Evolutionary conservation across 2,113 vertebrate species (phyloP).

Genomic region (Notarius quadriscutis): DNA sequence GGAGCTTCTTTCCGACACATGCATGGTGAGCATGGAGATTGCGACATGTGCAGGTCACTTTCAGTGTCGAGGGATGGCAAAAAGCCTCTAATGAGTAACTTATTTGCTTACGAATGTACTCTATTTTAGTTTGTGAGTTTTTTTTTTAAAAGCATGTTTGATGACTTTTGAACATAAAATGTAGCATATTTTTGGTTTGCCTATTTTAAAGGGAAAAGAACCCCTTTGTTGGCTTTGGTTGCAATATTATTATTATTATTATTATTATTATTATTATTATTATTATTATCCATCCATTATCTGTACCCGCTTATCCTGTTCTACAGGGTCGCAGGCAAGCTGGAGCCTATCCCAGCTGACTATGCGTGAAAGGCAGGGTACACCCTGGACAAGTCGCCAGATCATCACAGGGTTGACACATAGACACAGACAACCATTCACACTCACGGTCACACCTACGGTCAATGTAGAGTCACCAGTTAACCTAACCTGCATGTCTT

Average conservation of each 20-base stretch:
- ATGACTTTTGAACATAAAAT: neutral
- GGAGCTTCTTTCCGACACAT: slow-evolving; percentile 64
- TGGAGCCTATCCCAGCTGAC: too few species aligned
- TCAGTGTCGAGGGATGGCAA: neutral
- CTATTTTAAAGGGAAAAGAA: neutral
- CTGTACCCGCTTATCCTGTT: too few species aligned
- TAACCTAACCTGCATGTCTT: too few species aligned
- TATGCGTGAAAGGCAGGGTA: too few species aligned
- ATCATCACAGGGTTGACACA: too few species aligned
- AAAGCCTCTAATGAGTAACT: slow-evolving; percentile 21
- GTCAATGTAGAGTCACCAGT: too few species aligned
- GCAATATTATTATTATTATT: neutral
- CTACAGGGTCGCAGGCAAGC: too few species aligned
- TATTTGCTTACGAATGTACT: neutral
- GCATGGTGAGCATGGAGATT: slow-evolving; percentile 30
- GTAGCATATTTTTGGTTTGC: neutral
- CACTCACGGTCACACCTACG: too few species aligned
- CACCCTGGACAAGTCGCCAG: too few species aligned
- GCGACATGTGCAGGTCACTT: neutral
- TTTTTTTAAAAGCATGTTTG: neutral
- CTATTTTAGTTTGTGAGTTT: neutral
- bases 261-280: neutral
- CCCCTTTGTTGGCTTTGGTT: neutral
- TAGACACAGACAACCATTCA: too few species aligned
- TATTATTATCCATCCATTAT: too few species aligned